phyloP scores from a whole-genome alignment of 2,888 invertebrate species.

The Spodoptera picta region DNA sequence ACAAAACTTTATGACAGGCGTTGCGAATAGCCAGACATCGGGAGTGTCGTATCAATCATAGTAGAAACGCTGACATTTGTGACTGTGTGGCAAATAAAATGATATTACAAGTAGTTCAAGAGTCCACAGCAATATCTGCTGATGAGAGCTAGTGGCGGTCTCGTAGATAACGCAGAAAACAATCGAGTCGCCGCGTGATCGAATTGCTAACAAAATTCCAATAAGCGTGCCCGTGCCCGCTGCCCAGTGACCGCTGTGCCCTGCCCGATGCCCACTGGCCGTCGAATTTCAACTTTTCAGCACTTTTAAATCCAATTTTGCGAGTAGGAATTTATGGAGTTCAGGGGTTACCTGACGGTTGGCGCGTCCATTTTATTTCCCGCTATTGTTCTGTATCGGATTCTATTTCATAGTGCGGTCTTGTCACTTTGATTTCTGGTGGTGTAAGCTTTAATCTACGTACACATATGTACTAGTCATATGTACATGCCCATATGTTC shows the following conservation, averaged over 20 bases:
- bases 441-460: no score
- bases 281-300: slow-evolving; percentile 56
- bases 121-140: neutral
- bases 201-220: slow-evolving; percentile 43
- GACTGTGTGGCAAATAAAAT: no score
- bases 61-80: no score
- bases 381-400: slow-evolving; percentile 38
- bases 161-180: slow-evolving; percentile 29
- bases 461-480: no score
- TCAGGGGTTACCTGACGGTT: slow-evolving; percentile 44
- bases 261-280: slow-evolving; percentile 25
- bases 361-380: slow-evolving; percentile 34
- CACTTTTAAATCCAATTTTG: slow-evolving; percentile 67
- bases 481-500: no score
- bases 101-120: no score
- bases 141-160: slow-evolving; percentile 7
- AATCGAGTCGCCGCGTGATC: slow-evolving; percentile 15
- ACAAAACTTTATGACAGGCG: no score
- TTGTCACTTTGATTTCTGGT: slow-evolving; percentile 4
- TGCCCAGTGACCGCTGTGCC: slow-evolving; percentile 15
- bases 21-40: no score
- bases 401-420: slow-evolving; percentile 10
- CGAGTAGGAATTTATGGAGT: slow-evolving; percentile 59
- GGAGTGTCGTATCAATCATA: no score
- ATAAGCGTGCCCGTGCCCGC: slow-evolving; percentile 32